phyloP scores from a whole-genome alignment of 2,888 invertebrate genomes.

The Hirtodrosophila alboralis region DNA sequence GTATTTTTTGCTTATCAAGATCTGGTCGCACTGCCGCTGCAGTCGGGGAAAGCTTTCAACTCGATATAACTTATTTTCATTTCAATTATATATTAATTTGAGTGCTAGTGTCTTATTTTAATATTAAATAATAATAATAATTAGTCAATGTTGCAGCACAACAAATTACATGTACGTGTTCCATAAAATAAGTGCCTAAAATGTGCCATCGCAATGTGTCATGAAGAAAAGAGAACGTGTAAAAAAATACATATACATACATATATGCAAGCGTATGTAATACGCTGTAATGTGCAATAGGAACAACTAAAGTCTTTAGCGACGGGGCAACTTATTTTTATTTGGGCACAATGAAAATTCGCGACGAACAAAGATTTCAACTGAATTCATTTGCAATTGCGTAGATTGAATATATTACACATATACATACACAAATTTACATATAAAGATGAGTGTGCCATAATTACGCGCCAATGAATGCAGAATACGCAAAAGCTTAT shows the following conservation, averaged over 20 bases:
- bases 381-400: constrained; percentile 58
- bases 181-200: constrained; percentile 8
- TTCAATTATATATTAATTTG: constrained; percentile 66
- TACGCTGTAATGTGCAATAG: constrained; percentile 40
- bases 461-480: constrained; percentile 56
- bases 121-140: constrained; percentile 28
- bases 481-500: constrained; percentile 38
- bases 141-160: constrained; percentile 34
- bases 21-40: constrained; percentile 27
- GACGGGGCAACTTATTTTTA: constrained; percentile 42
- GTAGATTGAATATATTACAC: constrained; percentile 50
- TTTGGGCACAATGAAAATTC: constrained; percentile 44
- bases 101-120: constrained; percentile 50
- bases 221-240: constrained; percentile 40
- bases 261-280: constrained; percentile 41
- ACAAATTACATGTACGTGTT: constrained; percentile 48
- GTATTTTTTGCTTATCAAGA: constrained; percentile 8
- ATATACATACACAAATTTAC: constrained; percentile 18
- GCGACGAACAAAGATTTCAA: constrained; percentile 56
- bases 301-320: constrained; percentile 37
- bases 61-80: constrained; percentile 72
- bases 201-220: constrained; percentile 8
- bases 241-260: constrained; percentile 19
- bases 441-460: constrained; percentile 52
- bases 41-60: constrained; percentile 67